phyloP scores from a whole-genome alignment of 2,888 invertebrate species.

The Coecobrya sp. region DNA sequence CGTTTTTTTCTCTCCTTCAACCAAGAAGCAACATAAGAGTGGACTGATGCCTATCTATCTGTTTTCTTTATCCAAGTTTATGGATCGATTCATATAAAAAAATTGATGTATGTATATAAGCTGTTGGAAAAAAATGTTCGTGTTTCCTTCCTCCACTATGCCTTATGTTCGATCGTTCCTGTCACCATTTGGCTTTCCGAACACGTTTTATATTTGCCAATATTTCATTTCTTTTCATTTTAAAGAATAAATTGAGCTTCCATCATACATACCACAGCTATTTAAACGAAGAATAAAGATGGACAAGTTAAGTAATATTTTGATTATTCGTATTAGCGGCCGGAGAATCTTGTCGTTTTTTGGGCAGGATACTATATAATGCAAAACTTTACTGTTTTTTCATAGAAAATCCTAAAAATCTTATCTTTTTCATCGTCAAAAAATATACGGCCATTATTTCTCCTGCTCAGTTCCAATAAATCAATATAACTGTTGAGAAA shows the following conservation, averaged over 20 bases:
- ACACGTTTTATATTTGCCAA: slow-evolving; percentile 86
- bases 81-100: background rate
- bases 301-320: slow-evolving; percentile 1
- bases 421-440: slow-evolving; percentile 78
- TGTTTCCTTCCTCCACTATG: background rate
- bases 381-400: slow-evolving; percentile 13
- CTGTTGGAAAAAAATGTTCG: background rate
- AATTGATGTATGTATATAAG: background rate
- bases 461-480: slow-evolving; percentile 83
- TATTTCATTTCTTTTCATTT: slow-evolving; percentile 80
- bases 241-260: slow-evolving; percentile 37
- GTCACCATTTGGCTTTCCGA: slow-evolving; percentile 81
- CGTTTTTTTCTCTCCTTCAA: slow-evolving; percentile 1
- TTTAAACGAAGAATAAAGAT: background rate
- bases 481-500: slow-evolving; percentile 86
- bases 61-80: background rate
- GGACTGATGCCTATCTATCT: slow-evolving; percentile 37
- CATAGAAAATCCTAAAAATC: slow-evolving; percentile 53
- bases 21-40: background rate
- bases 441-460: slow-evolving; percentile 48
- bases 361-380: background rate
- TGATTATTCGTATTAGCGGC: background rate
- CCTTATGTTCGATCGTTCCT: slow-evolving; percentile 12
- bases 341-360: background rate
- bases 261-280: background rate